These are phyloP conservation scores for Hyalella azteca DNA, from an alignment of 2,888 invertebrate genomes.

Conservation along the genomic window DNA sequence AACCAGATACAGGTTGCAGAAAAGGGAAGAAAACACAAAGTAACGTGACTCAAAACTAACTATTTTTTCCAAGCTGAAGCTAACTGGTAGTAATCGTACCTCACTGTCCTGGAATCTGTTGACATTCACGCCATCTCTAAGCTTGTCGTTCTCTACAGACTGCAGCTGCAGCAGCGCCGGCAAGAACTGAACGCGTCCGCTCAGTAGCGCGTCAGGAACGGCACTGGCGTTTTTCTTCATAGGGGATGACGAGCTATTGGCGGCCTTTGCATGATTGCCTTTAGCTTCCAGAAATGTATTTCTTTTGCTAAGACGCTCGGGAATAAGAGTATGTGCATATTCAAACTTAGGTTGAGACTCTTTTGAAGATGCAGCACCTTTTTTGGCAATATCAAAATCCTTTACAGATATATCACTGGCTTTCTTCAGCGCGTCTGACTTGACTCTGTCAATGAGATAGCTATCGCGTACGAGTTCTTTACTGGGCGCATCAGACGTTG, in stretches of 20 bases:
- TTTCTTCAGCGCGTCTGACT: not conserved
- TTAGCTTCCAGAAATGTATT: not conserved
- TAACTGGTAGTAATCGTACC: too few species aligned
- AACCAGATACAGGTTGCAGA: too few species aligned
- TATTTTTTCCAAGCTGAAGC: too few species aligned
- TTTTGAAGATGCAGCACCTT: not conserved
- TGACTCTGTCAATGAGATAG: not conserved
- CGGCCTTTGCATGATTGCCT: not conserved
- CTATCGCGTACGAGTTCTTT: too few species aligned
- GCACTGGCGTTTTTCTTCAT: conserved; percentile 8
- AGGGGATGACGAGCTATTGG: not conserved
- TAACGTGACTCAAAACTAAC: too few species aligned
- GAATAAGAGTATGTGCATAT: too few species aligned
- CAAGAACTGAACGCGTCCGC: conserved; percentile 41
- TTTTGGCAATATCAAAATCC: not conserved
- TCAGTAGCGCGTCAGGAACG: conserved; percentile 9
- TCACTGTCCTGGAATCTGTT: conserved; percentile 56
- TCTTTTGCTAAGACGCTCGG: too few species aligned
- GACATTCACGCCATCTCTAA: conserved; percentile 43
- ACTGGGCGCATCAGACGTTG: too few species aligned
- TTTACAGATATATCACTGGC: not conserved
- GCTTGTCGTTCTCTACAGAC: conserved; percentile 42
- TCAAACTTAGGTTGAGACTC: not conserved
- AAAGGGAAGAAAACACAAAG: too few species aligned
- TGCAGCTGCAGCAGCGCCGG: conserved; percentile 49